These are phyloP conservation scores for Neopipo cinnamomea DNA, from an alignment of 2,113 vertebrate species.

Conservation along the genomic window DNA sequence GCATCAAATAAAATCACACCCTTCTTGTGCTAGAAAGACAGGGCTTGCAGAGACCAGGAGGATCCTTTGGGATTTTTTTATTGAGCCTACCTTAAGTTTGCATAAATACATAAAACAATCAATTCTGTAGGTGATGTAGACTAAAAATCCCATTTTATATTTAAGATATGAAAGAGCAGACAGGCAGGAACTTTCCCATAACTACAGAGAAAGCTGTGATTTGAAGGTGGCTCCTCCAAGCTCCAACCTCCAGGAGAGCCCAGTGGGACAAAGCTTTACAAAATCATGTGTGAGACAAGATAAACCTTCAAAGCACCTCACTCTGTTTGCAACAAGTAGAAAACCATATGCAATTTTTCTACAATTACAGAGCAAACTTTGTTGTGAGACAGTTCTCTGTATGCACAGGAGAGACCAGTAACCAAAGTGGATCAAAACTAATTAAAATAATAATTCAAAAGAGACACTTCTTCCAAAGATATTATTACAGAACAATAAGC, in stretches of 20 bases:
- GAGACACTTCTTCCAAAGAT: not conserved
- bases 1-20: not conserved
- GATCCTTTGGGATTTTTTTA: not conserved
- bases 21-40: rapidly evolving
- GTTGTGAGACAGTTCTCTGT: not conserved
- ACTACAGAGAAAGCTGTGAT: not conserved
- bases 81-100: not conserved
- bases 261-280: rapidly evolving
- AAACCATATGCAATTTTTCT: not conserved
- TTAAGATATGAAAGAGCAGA: not conserved
- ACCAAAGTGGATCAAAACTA: constrained; percentile 18
- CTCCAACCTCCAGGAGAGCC: not conserved
- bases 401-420: not conserved
- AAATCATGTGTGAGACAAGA: not conserved
- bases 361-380: not conserved
- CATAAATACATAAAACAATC: not conserved
- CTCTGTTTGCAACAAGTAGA: not conserved
- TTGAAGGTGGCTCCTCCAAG: not conserved
- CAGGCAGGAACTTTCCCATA: not conserved
- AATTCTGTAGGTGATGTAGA: not conserved
- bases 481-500: not conserved
- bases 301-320: not conserved
- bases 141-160: not conserved
- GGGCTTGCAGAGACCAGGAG: not conserved
- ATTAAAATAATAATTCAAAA: constrained; percentile 61